Conservation (phyloP, 2,797 vertebrate genomes). For the Menidia menidia region DNA sequence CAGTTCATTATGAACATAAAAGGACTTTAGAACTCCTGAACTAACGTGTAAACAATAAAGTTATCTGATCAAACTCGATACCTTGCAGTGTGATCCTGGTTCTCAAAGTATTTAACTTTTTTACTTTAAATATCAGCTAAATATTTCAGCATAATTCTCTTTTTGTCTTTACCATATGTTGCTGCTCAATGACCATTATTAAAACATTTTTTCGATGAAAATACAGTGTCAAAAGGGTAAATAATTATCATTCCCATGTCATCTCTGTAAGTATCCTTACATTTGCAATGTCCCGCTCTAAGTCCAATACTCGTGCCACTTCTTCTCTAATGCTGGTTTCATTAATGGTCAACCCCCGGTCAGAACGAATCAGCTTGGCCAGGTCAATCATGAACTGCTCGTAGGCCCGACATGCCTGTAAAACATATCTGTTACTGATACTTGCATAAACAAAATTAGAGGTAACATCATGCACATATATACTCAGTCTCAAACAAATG, state of each 20-base stretch:
- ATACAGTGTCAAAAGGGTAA: background rate
- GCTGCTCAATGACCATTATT: too few species aligned
- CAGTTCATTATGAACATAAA: too few species aligned
- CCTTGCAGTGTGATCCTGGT: too few species aligned
- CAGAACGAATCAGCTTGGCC: slow-evolving; percentile 88
- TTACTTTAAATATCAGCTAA: too few species aligned
- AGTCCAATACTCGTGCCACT: slow-evolving; percentile 86
- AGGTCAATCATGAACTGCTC: slow-evolving; percentile 92
- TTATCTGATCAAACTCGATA: too few species aligned
- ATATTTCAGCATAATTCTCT: too few species aligned
- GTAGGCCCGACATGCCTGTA: slow-evolving; percentile 91
- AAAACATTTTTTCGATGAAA: background rate
- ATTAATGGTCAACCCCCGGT: slow-evolving; percentile 79
- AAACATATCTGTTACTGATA: slow-evolving; percentile 33
- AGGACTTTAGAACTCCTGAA: too few species aligned
- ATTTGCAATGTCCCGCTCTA: slow-evolving; percentile 94
- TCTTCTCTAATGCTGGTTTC: slow-evolving; percentile 82
- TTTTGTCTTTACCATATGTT: too few species aligned
- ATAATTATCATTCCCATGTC: too few species aligned
- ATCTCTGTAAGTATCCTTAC: slow-evolving; percentile 79
- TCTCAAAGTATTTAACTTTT: too few species aligned
- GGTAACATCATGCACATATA: background rate
- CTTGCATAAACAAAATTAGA: slow-evolving; percentile 7
- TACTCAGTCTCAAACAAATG: background rate
- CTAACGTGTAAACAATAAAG: too few species aligned